Percentiles rank a stretch among this genome's conserved stretches.
Conservation (phyloP, 2,113 vertebrate genomes). For the Rhegmatorhina hoffmannsi region DNA sequence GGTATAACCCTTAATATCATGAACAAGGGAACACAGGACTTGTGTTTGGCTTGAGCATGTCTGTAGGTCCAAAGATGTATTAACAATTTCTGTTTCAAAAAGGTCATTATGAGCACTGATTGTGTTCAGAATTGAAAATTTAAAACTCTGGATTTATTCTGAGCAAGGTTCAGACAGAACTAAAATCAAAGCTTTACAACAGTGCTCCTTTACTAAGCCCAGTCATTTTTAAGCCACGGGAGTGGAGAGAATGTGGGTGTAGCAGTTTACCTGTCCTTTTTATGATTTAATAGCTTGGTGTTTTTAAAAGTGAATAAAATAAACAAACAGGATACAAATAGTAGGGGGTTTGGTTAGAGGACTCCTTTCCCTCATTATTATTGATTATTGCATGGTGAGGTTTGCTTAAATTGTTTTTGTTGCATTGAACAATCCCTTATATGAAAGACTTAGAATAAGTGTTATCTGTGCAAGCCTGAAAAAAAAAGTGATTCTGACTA, state of each 20-base stretch:
- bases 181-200: background rate
- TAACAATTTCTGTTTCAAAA: background rate
- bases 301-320: background rate
- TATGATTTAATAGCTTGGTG: background rate
- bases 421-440: background rate
- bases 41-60: background rate
- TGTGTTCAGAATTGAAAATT: background rate
- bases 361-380: background rate
- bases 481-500: background rate
- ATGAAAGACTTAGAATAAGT: background rate
- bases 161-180: background rate
- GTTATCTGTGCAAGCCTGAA: background rate
- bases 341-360: background rate
- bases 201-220: background rate
- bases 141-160: background rate
- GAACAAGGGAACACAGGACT: background rate
- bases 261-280: background rate
- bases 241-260: background rate
- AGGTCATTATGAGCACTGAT: background rate
- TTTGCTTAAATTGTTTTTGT: background rate
- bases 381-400: background rate
- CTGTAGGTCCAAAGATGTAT: background rate
- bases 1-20: fast-evolving
- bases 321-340: background rate
- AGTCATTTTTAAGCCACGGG: background rate